Evolutionary conservation across 2,888 invertebrate species (phyloP).

Genomic region (Lithophane ornitopus): DNA sequence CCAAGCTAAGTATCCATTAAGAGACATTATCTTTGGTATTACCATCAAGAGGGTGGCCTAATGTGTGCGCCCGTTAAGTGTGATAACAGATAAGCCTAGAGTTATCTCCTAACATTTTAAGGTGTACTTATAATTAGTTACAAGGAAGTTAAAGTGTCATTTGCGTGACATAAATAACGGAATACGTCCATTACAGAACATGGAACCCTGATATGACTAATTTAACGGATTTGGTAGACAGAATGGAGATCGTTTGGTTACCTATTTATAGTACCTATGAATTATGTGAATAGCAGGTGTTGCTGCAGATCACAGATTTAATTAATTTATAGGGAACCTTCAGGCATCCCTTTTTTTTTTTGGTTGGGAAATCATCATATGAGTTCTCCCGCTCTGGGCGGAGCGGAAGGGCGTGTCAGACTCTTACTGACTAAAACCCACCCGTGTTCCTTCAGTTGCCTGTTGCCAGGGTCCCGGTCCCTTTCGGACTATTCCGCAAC

Average conservation of each 20-base stretch:
- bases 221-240: constrained; percentile 20
- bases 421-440: too few relatives aligned
- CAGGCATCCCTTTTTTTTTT: too few relatives aligned
- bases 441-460: too few relatives aligned
- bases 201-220: constrained; percentile 3
- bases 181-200: constrained; percentile 26
- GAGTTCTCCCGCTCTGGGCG: too few relatives aligned
- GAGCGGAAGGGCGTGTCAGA: too few relatives aligned
- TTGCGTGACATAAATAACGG: constrained; percentile 35
- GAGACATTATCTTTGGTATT: constrained; percentile 9
- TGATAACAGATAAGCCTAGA: constrained; percentile 31
- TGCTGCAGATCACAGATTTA: background rate
- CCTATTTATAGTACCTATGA: background rate
- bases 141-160: constrained; percentile 32
- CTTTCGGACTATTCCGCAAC: too few relatives aligned
- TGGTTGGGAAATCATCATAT: too few relatives aligned
- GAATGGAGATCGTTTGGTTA: background rate
- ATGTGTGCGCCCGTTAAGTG: constrained; percentile 38
- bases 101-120: constrained; percentile 43
- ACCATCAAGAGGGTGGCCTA: constrained; percentile 32
- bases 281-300: background rate
- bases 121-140: constrained; percentile 40
- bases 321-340: background rate
- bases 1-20: constrained; percentile 15
- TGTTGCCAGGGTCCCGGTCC: too few relatives aligned